Evolutionary conservation across 2,797 vertebrate genomes (phyloP), one percentile per base, ranked within the genome.

Genomic region (Xenops minutus): DNA sequence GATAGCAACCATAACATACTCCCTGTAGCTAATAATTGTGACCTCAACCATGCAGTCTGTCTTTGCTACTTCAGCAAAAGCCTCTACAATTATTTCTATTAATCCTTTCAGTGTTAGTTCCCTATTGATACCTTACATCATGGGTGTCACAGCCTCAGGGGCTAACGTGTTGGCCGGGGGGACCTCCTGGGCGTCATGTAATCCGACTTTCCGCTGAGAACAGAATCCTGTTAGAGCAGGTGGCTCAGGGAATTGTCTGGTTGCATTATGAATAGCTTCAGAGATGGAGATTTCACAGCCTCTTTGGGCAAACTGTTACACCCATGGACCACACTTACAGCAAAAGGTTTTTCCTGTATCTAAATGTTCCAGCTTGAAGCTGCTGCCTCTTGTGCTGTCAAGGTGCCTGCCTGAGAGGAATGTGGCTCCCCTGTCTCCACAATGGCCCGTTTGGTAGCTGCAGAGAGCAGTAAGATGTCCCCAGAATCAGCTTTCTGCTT

Each of bases 81-180:
- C n/a, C n/a, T n/a, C n/a, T n/a, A n/a, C n/a, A n/a, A n/a, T n/a
- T n/a, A n/a, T n/a, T n/a, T n/a, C n/a, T n/a, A n/a, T n/a, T n/a
- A n/a, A n/a, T n/a, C n/a, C n/a, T n/a, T n/a, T n/a, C n/a, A n/a
- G n/a, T n/a, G n/a, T n/a, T n/a, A n/a, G n/a, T n/a, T n/a, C n/a
- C n/a, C n/a, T n/a, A n/a, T n/a, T n/a, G n/a, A n/a, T n/a, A n/a
- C n/a, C n/a, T n/a, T n/a, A n/a, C n/a, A n/a, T n/a, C n/a, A n/a
- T 34, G 44, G 56, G 22, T 72, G 62, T 64, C 54, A 4, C 4
- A 37, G 51, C 37, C 67, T 15, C 37, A 8, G 0, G 5, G 72
- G 34, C 22, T 56, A 16, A 64, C 3, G 0, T 3, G 16, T 5
- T 51, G 51, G 10, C n/a, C 5, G 4, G 41, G 4, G 41, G 41